These are phyloP conservation scores for Pherbina coryleti DNA, from an alignment of 2,888 invertebrate genomes.

Conservation along the genomic window DNA sequence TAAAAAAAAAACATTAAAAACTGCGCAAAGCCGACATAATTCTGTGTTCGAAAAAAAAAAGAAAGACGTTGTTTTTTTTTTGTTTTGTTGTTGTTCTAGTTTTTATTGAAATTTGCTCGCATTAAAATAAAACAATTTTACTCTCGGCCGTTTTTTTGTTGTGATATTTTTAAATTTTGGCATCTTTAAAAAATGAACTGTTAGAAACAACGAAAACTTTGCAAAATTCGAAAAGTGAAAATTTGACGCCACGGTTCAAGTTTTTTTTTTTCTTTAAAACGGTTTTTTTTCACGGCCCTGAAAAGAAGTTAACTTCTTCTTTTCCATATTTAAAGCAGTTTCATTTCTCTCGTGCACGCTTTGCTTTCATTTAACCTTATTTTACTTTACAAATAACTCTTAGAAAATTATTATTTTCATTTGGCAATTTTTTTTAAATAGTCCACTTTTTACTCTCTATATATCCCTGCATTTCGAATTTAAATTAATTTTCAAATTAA, in stretches of 20 bases:
- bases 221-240: slow-evolving; percentile 1
- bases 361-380: no score
- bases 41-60: neutral
- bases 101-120: neutral
- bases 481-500: no score
- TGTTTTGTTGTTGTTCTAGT: neutral
- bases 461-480: no score
- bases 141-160: slow-evolving; percentile 33
- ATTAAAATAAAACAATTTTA: slow-evolving; percentile 23
- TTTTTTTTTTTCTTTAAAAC: neutral
- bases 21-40: slow-evolving; percentile 14
- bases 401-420: no score
- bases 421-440: no score
- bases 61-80: neutral
- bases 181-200: slow-evolving; percentile 34
- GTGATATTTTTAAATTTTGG: slow-evolving; percentile 36
- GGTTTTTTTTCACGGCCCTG: neutral
- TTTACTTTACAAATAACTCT: no score
- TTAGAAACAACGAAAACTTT: slow-evolving; percentile 37
- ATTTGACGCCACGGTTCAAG: neutral
- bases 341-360: no score
- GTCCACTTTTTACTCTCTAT: no score
- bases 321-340: no score
- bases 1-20: neutral
- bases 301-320: no score